Percentiles rank a stretch among this genome's conserved stretches.
phyloP scores from a whole-genome alignment of 1,140 invertebrate species.

The Aphis craccivora region DNA sequence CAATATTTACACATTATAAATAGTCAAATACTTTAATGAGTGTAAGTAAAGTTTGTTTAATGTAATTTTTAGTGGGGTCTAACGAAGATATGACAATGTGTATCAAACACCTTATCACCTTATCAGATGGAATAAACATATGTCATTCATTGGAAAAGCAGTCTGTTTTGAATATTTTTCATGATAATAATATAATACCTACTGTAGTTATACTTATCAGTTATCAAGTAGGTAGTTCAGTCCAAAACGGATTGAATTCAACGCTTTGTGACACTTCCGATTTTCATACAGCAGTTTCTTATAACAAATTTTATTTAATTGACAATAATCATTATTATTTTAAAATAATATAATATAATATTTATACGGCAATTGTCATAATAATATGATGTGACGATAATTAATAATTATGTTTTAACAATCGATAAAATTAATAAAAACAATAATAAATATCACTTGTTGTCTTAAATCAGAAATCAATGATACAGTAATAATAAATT shows the following conservation, averaged over 20 bases:
- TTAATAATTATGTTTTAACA: neutral
- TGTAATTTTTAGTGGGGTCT: no score
- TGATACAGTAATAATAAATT: neutral
- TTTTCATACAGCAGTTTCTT: no score
- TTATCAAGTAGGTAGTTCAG: neutral
- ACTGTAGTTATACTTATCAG: neutral
- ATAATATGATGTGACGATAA: neutral
- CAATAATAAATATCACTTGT: neutral
- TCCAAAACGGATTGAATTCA: neutral
- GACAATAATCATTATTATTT: no score
- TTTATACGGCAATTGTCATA: neutral
- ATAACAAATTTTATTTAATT: no score
- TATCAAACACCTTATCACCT: neutral
- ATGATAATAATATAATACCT: neutral
- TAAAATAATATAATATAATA: neutral
- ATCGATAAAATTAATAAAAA: neutral
- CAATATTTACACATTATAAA: no score
- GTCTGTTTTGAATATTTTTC: no score
- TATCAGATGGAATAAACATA: neutral
- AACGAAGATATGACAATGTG: neutral
- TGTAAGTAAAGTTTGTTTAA: no score
- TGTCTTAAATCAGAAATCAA: neutral
- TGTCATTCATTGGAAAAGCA: neutral
- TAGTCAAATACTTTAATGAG: no score
- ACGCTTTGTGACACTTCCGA: no score